phyloP scores from a whole-genome alignment of 2,888 invertebrate genomes.

The Rhagophthalmus giganteus region DNA sequence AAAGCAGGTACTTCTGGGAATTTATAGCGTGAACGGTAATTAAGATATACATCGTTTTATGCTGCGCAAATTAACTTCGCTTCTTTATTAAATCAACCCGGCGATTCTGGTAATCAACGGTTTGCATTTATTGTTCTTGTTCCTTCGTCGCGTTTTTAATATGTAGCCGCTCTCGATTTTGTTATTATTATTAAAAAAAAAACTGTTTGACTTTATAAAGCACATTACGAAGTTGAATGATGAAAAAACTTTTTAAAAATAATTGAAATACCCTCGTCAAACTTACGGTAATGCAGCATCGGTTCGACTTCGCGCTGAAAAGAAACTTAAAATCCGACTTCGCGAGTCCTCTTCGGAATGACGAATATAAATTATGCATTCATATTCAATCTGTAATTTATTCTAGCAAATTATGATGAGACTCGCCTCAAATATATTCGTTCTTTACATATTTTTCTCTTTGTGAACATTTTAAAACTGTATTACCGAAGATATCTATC shows the following conservation, averaged over 20 bases:
- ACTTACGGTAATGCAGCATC: constrained; percentile 21
- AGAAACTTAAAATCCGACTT: constrained; percentile 20
- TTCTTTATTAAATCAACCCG: not conserved
- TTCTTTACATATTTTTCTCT: constrained; percentile 9
- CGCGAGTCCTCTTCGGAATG: constrained; percentile 12
- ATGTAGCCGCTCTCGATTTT: no score
- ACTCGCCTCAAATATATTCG: constrained; percentile 7
- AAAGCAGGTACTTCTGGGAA: constrained; percentile 6
- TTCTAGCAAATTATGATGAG: constrained; percentile 22
- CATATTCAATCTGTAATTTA: constrained; percentile 26
- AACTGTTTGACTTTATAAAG: not conserved
- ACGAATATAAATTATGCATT: constrained; percentile 23
- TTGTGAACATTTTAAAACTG: constrained; percentile 11
- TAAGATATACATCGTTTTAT: constrained; percentile 14
- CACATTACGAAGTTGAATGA: constrained; percentile 21
- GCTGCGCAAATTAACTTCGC: constrained; percentile 4
- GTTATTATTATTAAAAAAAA: no score
- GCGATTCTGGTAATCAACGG: constrained; percentile 10
- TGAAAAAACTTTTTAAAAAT: constrained; percentile 28
- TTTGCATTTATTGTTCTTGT: no score
- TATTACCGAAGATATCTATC: constrained; percentile 2
- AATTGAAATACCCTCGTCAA: constrained; percentile 32
- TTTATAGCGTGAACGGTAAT: constrained; percentile 13
- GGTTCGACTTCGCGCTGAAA: constrained; percentile 17
- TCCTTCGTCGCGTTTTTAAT: no score